A percentile compares a stretch with the other conserved stretches of the same genome.
Evolutionary conservation across 2,113 vertebrate genomes (phyloP).

Genomic region (Cyanoliseus patagonus): DNA sequence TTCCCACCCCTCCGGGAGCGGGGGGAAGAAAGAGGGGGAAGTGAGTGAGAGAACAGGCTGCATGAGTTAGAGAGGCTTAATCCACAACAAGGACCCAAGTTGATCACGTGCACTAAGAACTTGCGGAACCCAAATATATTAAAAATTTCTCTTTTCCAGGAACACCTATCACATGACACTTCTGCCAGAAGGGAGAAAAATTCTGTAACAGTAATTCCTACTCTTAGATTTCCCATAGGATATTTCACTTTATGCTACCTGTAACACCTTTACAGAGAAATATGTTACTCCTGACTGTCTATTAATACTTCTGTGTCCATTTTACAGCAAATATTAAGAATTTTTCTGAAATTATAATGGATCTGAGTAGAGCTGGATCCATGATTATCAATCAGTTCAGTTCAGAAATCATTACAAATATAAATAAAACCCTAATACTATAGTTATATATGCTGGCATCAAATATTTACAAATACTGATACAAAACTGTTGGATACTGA

Average conservation of each 20-base stretch:
- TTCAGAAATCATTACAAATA: background rate
- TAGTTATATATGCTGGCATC: background rate
- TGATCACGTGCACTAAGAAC: background rate
- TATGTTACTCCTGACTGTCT: background rate
- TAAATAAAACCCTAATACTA: background rate
- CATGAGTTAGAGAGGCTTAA: too few relatives aligned
- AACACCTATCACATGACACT: background rate
- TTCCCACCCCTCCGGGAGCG: too few relatives aligned
- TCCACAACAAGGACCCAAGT: background rate
- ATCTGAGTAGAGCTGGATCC: background rate
- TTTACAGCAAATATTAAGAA: background rate
- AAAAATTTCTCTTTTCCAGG: background rate
- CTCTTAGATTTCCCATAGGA: background rate
- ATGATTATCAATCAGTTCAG: background rate
- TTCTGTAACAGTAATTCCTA: rapidly evolving
- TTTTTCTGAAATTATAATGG: background rate
- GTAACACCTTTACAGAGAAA: background rate
- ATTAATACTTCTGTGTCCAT: background rate
- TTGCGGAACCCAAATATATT: background rate
- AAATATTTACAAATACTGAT: background rate
- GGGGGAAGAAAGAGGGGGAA: too few relatives aligned
- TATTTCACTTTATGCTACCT: background rate
- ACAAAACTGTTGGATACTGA: background rate
- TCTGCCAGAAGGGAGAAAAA: background rate
- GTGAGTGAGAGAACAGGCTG: too few relatives aligned